Base-by-base conservation (phyloP, 1,140 invertebrate genomes). In the Musca vetustissima region DNA sequence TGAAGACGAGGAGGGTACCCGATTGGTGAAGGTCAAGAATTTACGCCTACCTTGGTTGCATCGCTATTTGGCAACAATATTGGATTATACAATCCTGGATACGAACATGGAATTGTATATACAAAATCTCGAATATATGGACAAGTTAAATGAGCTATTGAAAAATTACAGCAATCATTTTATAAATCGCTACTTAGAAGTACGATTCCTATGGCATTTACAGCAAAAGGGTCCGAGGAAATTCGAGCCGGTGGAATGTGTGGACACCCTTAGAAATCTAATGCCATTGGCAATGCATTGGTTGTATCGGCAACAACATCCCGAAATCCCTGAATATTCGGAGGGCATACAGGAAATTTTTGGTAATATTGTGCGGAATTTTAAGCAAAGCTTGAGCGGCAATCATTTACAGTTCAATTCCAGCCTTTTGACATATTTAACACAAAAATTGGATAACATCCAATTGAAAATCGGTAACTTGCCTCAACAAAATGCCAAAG, bases 381-480 rank as follows among this genome's bases (percentile, higher is more conserved):
- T 70, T 7, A 70, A 49, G 4, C 19, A 64, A 8, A 70, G 50
- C 15, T n/a, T 67, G 14, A 28, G 55, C n/a, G 64, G 22, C 15
- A 67, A 67, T 28, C 21, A 17, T 2, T 57, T 59, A 59, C 14
- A 64, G 15, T 70, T 70, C 22, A 50, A 64, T 28, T 6, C 13
- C 55, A 4, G 28, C 21, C 17, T 4, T n/a, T 64, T 15, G 57
- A 50, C 3, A 2, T 43, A 64, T 14, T 36, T 70, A 9, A 24
- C 49, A 0, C 25, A 32, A 0, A 80, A 80, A 49, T 47, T 71
- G 7, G 36, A 28, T 3, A 32, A 53, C 1, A 71, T 79, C 59
- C 49, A 47, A 1, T 17, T 80, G 0, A 77, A 80, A 14, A 70
- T 80, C 15, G 78, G 78, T 0, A 77, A 78, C 19, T 47, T 80